Evolutionary conservation across 2,797 vertebrate species (phyloP).

Genomic region (Garrulus glandarius): DNA sequence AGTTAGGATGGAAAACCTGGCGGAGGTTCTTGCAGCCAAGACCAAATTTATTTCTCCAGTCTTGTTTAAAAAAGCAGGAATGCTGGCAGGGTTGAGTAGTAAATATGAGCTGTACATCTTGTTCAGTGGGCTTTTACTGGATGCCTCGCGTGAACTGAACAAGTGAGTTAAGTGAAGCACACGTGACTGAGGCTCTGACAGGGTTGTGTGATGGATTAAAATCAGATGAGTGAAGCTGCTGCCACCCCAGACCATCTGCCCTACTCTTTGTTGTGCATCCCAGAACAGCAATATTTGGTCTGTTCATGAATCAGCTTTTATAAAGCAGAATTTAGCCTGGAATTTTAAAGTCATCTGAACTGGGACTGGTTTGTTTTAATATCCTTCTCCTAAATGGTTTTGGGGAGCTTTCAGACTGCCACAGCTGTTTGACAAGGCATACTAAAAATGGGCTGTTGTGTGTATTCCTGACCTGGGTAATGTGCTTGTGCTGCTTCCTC

Average conservation of each 20-base stretch:
- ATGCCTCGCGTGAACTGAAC: background rate
- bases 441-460: background rate
- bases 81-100: constrained; percentile 29
- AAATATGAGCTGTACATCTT: constrained; percentile 29
- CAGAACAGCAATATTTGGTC: constrained; percentile 21
- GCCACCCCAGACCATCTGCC: constrained; percentile 64
- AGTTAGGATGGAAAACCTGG: constrained; percentile 35
- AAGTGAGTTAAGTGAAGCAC: background rate
- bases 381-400: background rate
- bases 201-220: constrained; percentile 45
- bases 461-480: background rate
- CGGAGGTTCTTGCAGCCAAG: constrained; percentile 7
- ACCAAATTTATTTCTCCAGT: constrained; percentile 48
- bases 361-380: background rate
- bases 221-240: constrained; percentile 35
- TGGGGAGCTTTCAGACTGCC: background rate
- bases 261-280: constrained; percentile 13
- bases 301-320: constrained; percentile 36
- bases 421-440: background rate
- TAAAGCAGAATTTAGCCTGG: background rate
- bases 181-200: constrained; percentile 24
- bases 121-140: constrained; percentile 22
- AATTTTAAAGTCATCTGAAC: background rate
- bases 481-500: fast-evolving
- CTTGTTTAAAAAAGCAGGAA: background rate